Percentiles rank a stretch among this genome's conserved stretches.
Conservation (phyloP, 2,888 invertebrate species). For the Aphodius granarius region DNA sequence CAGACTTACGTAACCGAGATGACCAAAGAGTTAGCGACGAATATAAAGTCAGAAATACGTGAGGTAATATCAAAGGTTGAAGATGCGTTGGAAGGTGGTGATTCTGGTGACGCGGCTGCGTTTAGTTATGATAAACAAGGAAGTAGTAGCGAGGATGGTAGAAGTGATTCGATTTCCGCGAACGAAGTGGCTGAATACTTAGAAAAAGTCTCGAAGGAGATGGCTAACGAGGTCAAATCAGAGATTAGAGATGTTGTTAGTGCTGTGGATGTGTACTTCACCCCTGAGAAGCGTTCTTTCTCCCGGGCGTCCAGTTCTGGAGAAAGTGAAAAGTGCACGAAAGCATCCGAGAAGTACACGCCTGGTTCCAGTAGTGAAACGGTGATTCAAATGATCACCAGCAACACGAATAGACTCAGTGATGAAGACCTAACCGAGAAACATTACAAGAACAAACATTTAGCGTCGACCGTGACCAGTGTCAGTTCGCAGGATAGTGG, state of each 20-base stretch:
- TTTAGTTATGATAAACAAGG: constrained; percentile 47
- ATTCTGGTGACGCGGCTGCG: constrained; percentile 58
- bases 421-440: constrained; percentile 58
- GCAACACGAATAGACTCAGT: constrained; percentile 60
- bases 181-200: constrained; percentile 77
- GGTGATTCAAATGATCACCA: constrained; percentile 51
- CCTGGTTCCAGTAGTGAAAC: constrained; percentile 50
- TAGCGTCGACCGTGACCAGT: constrained; percentile 68
- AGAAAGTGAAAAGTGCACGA: constrained; percentile 41
- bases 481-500: constrained; percentile 79
- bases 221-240: constrained; percentile 78
- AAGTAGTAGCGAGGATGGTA: constrained; percentile 62
- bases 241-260: constrained; percentile 75
- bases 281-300: constrained; percentile 47
- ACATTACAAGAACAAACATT: constrained; percentile 59
- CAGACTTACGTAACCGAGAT: constrained; percentile 77
- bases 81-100: constrained; percentile 73
- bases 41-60: constrained; percentile 79
- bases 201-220: constrained; percentile 76
- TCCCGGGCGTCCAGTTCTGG: constrained; percentile 46
- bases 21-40: constrained; percentile 76
- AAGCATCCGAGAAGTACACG: constrained; percentile 41
- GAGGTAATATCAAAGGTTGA: constrained; percentile 80
- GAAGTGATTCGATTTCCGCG: constrained; percentile 72
- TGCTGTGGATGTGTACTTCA: constrained; percentile 66